phyloP scores from a whole-genome alignment of 2,888 invertebrate species.

The Cetonia aurata region DNA sequence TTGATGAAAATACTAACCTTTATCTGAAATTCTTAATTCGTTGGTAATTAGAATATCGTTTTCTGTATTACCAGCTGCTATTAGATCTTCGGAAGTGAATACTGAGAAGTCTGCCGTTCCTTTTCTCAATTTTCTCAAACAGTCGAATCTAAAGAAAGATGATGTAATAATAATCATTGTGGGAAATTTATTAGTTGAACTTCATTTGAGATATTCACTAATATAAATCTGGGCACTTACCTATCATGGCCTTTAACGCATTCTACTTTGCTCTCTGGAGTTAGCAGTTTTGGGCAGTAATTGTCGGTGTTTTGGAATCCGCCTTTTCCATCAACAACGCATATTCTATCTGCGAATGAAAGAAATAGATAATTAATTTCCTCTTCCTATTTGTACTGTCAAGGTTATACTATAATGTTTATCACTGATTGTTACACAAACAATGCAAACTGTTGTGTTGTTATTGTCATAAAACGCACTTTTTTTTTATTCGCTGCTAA shows the following conservation, averaged over 20 bases:
- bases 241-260: constrained; percentile 81
- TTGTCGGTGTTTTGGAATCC: constrained; percentile 72
- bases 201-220: not conserved
- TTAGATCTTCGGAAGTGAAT: constrained; percentile 86
- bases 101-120: constrained; percentile 88
- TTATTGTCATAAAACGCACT: no score
- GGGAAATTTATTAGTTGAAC: not conserved
- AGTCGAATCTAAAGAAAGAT: constrained; percentile 76
- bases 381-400: no score
- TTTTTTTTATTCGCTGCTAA: no score
- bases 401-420: no score
- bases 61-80: constrained; percentile 78
- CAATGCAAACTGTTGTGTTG: no score
- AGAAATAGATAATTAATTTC: not conserved
- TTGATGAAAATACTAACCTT: no score
- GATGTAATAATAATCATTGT: not conserved
- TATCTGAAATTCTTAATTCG: constrained; percentile 63
- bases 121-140: constrained; percentile 81
- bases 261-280: constrained; percentile 72
- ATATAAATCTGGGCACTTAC: constrained; percentile 62
- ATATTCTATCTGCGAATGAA: constrained; percentile 74
- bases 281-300: constrained; percentile 75
- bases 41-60: constrained; percentile 79
- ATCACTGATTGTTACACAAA: no score
- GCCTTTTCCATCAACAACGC: constrained; percentile 78